These are phyloP conservation scores for Synergus japonicus DNA, from an alignment of 2,888 invertebrate genomes.

Conservation along the genomic window DNA sequence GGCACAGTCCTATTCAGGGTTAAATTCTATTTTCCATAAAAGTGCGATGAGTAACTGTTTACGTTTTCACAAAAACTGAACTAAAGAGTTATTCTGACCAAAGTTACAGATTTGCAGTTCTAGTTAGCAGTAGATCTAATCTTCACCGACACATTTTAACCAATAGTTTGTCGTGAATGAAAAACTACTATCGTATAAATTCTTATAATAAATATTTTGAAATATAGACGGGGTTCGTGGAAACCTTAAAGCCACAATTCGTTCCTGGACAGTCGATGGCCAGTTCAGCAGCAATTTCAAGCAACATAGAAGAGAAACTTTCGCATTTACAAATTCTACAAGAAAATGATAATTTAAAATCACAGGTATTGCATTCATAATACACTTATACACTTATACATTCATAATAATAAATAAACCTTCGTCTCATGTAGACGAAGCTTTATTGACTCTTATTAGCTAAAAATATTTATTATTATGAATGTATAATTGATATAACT, in stretches of 20 bases:
- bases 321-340: conserved; percentile 85
- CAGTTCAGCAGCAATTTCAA: conserved; percentile 76
- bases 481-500: no score
- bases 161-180: conserved; percentile 7
- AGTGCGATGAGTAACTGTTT: background rate
- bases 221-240: conserved; percentile 90
- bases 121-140: conserved; percentile 35
- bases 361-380: conserved; percentile 66
- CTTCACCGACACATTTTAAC: conserved; percentile 22
- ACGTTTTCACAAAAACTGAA: background rate
- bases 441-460: no score
- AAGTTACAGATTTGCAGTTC: conserved; percentile 25
- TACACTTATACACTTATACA: no score
- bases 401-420: no score
- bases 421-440: no score
- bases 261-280: conserved; percentile 90
- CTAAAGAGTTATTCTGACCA: background rate
- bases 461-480: no score
- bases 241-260: conserved; percentile 92
- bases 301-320: conserved; percentile 84
- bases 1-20: background rate
- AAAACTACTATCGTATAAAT: background rate
- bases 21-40: background rate
- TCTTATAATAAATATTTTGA: conserved; percentile 49
- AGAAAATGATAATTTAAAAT: conserved; percentile 78